Conservation (phyloP, 2,113 vertebrate genomes). For the Aegotheles bennettii region DNA sequence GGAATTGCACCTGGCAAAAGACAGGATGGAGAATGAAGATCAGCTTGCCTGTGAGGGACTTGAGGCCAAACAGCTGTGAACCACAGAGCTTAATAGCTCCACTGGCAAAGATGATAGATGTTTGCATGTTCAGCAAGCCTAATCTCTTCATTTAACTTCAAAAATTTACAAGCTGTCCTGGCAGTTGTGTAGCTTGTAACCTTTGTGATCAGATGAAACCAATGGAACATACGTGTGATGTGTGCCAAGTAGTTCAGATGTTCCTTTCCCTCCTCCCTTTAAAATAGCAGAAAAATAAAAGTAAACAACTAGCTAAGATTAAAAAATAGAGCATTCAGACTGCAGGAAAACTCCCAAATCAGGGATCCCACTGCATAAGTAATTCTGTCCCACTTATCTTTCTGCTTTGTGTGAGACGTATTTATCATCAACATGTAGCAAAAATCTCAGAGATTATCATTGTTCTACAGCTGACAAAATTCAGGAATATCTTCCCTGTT, state of each 20-base stretch:
- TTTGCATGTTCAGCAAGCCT: background rate
- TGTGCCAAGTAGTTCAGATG: background rate
- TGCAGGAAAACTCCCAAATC: background rate
- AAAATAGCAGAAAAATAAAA: background rate
- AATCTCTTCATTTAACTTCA: conserved; percentile 2
- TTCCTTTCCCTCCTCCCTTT: background rate
- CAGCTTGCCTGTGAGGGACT: background rate
- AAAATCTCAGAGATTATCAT: background rate
- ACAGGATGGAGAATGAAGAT: background rate
- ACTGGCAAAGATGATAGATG: background rate
- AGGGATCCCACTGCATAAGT: background rate
- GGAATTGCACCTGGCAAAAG: background rate
- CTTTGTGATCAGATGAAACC: background rate
- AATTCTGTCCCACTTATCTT: background rate
- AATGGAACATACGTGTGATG: background rate
- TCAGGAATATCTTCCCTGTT: background rate
- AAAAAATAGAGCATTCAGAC: background rate
- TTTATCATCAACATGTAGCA: background rate
- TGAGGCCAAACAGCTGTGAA: conserved; percentile 21
- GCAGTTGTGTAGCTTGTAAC: background rate
- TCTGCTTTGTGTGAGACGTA: background rate
- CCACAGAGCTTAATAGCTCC: background rate
- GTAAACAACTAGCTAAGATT: background rate
- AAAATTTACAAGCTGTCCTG: conserved; percentile 19
- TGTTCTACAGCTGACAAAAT: background rate